A percentile compares a stretch with the other conserved stretches of the same genome.
Conservation (phyloP, 1,140 invertebrate genomes). For the Brachionus asplanchnoidis region DNA sequence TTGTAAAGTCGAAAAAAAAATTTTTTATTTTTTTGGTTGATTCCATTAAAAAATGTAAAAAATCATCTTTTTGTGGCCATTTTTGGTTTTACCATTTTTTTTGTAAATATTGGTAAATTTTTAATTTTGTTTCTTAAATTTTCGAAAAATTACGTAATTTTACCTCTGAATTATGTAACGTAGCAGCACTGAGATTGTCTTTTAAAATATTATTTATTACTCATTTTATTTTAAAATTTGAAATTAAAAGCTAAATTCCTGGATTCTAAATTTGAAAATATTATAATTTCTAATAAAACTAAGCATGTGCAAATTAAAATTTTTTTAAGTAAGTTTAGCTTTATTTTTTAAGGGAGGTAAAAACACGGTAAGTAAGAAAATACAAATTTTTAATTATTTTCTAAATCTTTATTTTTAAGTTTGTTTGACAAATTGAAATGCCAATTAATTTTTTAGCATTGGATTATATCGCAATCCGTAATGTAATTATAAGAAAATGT, state of each 20-base stretch:
- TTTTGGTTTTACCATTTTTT: no score
- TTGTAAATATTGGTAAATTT: no score
- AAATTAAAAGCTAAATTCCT: not conserved
- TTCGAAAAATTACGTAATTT: no score
- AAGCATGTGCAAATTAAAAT: not conserved
- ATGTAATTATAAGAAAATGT: not conserved
- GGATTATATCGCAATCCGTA: not conserved
- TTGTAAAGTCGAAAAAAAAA: no score
- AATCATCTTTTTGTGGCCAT: no score
- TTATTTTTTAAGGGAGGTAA: not conserved
- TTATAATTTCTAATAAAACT: not conserved
- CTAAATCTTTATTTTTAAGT: not conserved
- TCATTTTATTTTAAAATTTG: not conserved
- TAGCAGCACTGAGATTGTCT: no score
- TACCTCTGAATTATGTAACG: no score
- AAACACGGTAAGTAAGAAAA: no score
- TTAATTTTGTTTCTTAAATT: no score
- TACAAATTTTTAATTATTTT: not conserved
- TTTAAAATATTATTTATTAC: no score
- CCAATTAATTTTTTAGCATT: slow-evolving; percentile 2
- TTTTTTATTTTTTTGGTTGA: no score
- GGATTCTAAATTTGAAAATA: not conserved
- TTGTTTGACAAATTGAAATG: not conserved
- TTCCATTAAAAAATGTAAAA: no score
- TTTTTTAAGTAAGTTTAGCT: not conserved